Evolutionary conservation across 2,113 vertebrate genomes (phyloP).

Genomic region (Stomatorhinus ivindoensis): DNA sequence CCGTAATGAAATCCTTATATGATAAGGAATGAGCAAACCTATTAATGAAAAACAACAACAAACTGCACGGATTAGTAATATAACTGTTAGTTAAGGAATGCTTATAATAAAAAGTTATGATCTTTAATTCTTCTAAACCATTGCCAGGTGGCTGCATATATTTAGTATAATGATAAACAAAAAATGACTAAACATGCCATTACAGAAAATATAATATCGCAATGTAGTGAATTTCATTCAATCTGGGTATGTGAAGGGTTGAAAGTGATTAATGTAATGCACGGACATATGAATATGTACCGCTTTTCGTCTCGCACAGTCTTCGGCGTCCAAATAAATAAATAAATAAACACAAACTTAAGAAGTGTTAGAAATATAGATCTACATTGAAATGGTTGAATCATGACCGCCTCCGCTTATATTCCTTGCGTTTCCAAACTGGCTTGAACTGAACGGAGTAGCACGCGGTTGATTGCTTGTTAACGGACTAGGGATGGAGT

Average conservation of each 20-base stretch:
- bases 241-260: background rate
- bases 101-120: constrained; percentile 13
- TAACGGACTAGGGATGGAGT: background rate
- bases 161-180: background rate
- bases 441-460: background rate
- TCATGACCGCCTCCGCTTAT: background rate
- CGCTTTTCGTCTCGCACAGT: background rate
- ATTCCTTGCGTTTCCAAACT: background rate
- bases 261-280: background rate
- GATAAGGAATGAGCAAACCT: background rate
- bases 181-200: background rate
- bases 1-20: background rate
- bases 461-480: background rate
- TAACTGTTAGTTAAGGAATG: background rate
- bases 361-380: background rate
- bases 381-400: background rate
- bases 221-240: background rate
- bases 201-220: background rate
- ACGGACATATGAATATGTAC: background rate
- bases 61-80: background rate
- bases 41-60: background rate
- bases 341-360: too few species aligned
- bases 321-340: background rate
- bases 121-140: background rate
- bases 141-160: constrained; percentile 3